Base-by-base conservation (phyloP, 2,797 vertebrate genomes). In the Crypturellus tataupa region DNA sequence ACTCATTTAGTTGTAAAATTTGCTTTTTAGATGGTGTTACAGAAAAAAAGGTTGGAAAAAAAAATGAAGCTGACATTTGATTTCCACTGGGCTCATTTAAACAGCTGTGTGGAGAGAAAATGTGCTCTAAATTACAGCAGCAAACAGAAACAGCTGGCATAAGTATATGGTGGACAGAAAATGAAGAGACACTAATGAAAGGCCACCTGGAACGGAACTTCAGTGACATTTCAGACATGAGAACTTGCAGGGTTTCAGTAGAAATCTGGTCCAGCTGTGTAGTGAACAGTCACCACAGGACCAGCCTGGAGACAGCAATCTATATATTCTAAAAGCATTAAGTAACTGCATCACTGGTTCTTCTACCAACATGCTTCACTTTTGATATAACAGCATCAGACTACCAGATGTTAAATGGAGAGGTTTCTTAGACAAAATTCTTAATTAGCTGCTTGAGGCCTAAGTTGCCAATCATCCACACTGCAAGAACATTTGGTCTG, bases 111-210 rank as follows among this genome's bases (percentile, higher is more conserved):
- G 83, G 83, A 87, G 88, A 95, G 64, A 93, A 95, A 93, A 94
- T 40, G 67, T 90, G 90, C 95, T 92, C 85, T 85, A 97, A 97
- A 96, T 94, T 97, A 72, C 89, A 96, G 92, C 72, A 94, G 71
- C 67, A 95, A 94, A 93, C 51, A 91, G 37, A 84, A 95, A 96
- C 51, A 95, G 93, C 86, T 97, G 93, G 85, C 6, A 33, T 53
- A 92, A 95, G 68, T 80, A 92, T 84, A 95, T 82, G 80, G 85
- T 85, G 93, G 94, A 92, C 85, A 81, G 78, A 90, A 95, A 87
- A 95, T 86, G 65, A 96, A 89, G 80, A 96, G 68, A 3, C 0
- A 73, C 63, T 96, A 94, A 96, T 82, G 53, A 94, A 97, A 63
- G 86, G 68, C 76, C 90, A 95, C 91, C 77, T 94, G 84, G 75